Evolutionary conservation across 2,113 vertebrate species (phyloP).

Genomic region (Ceuthmochares aereus): DNA sequence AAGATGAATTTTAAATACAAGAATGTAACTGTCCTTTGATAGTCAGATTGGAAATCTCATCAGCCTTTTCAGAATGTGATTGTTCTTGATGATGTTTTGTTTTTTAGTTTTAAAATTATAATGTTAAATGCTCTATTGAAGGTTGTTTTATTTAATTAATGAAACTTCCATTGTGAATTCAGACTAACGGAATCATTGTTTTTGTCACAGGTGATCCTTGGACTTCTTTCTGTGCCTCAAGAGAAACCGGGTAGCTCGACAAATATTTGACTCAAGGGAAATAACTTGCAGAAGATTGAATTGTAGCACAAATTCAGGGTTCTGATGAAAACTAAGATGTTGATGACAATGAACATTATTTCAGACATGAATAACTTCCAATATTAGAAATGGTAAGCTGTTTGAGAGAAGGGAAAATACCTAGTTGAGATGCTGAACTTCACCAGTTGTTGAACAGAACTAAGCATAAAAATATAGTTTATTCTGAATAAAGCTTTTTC

Average conservation of each 20-base stretch:
- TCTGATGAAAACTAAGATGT: constrained; percentile 59
- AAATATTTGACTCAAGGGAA: constrained; percentile 12
- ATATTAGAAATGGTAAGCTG: constrained; percentile 71
- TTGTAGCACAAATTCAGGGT: constrained; percentile 48
- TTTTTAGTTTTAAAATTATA: background rate
- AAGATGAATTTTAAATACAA: background rate
- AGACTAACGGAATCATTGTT: constrained; percentile 53
- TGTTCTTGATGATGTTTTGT: constrained; percentile 68
- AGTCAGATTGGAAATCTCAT: background rate
- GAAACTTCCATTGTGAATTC: background rate
- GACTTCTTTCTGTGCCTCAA: background rate
- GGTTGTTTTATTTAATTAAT: constrained; percentile 3
- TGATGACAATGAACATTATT: constrained; percentile 58
- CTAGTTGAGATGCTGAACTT: background rate
- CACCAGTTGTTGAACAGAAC: constrained; percentile 4
- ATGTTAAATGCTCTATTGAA: constrained; percentile 6
- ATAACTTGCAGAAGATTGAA: constrained; percentile 52
- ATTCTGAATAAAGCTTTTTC: constrained; percentile 33
- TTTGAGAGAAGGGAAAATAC: background rate
- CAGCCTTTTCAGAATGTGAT: constrained; percentile 3
- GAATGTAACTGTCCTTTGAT: background rate
- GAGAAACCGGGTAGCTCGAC: background rate
- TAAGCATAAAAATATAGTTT: background rate
- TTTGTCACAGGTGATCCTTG: constrained; percentile 61
- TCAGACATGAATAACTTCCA: constrained; percentile 63